These are phyloP conservation scores for Colistium nudipinnis DNA, from an alignment of 2,113 vertebrate species.

Conservation along the genomic window DNA sequence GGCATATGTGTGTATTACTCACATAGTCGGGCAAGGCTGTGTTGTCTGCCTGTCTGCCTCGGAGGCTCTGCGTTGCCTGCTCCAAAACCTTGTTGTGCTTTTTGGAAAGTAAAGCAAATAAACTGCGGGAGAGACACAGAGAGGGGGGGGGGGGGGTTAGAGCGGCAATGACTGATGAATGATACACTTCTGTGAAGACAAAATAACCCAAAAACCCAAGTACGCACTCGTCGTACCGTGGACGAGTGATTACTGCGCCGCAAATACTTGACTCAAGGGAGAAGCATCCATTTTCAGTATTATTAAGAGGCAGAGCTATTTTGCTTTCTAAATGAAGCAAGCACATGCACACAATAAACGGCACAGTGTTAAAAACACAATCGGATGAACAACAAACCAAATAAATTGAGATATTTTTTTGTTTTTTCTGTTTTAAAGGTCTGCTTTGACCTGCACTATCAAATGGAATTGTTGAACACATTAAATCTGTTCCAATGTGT, in stretches of 20 bases:
- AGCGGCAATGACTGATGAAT: conserved; percentile 19
- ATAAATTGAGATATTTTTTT: neutral
- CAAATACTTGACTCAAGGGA: conserved; percentile 14
- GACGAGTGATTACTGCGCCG: neutral
- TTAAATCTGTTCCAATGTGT: neutral
- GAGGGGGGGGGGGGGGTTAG: neutral
- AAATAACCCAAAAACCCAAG: conserved; percentile 26
- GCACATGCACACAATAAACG: no score
- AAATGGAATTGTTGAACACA: no score
- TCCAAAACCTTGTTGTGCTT: conserved; percentile 99
- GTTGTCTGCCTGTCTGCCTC: conserved; percentile 84
- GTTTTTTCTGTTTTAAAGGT: no score
- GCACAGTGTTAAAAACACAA: no score
- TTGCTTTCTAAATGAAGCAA: conserved; percentile 39
- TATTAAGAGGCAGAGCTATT: conserved; percentile 11
- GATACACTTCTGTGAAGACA: conserved; percentile 4
- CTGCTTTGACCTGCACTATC: no score
- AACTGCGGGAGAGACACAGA: conserved; percentile 78
- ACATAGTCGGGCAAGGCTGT: conserved; percentile 94
- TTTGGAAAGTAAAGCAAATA: conserved; percentile 97
- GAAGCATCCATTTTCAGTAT: conserved; percentile 19
- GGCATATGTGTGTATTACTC: conserved; percentile 78
- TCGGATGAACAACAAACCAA: no score
- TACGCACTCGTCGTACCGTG: neutral
- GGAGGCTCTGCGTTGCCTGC: conserved; percentile 95